Evolutionary conservation across 2,113 vertebrate genomes (phyloP).

Genomic region (Mola mola): DNA sequence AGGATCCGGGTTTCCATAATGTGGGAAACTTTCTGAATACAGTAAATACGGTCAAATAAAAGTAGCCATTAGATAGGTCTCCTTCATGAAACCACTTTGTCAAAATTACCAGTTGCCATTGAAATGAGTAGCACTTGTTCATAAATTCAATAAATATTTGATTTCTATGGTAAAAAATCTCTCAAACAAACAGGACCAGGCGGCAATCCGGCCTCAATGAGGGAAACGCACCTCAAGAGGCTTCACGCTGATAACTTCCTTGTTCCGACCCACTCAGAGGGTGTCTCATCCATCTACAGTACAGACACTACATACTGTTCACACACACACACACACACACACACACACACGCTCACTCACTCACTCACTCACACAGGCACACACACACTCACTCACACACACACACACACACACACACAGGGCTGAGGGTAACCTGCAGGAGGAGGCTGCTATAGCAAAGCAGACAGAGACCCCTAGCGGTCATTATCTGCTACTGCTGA

Average conservation of each 20-base stretch:
- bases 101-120: no score
- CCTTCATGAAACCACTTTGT: no score
- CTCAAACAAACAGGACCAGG: conserved; percentile 11
- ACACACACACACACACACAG: no score
- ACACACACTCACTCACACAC: no score
- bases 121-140: background rate
- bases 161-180: conserved; percentile 31
- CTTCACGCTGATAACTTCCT: conserved; percentile 38
- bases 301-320: conserved; percentile 5
- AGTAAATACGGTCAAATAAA: no score
- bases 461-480: conserved; percentile 69
- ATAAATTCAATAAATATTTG: background rate
- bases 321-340: no score
- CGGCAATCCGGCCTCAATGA: background rate
- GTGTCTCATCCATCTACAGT: conserved; percentile 68
- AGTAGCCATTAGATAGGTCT: no score
- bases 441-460: conserved; percentile 14
- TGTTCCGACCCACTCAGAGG: conserved; percentile 33
- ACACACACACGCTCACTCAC: no score
- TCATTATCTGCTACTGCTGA: conserved; percentile 12
- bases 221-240: conserved; percentile 39
- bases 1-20: no score
- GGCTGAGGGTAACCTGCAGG: no score
- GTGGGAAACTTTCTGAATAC: no score
- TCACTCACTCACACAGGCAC: no score